Evolutionary conservation across 2,113 vertebrate species (phyloP).

Genomic region (Barnardius zonarius): DNA sequence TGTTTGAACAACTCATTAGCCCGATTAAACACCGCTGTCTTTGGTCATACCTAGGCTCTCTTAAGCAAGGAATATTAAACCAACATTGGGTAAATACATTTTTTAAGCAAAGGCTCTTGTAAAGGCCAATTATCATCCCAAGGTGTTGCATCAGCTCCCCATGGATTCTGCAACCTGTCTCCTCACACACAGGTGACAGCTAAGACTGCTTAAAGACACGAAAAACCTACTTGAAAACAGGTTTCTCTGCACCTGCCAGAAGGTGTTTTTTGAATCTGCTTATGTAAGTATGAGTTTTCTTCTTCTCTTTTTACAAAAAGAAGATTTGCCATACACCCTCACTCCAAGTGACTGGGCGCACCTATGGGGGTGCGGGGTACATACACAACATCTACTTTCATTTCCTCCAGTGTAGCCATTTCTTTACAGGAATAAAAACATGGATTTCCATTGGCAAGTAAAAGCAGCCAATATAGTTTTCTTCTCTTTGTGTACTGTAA

Average conservation of each 20-base stretch:
- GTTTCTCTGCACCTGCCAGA: background rate
- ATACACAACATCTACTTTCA: background rate
- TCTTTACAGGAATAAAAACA: background rate
- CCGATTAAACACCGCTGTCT: background rate
- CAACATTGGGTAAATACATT: background rate
- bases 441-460: background rate
- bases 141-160: background rate
- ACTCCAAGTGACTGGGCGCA: background rate
- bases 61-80: background rate
- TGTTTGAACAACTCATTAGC: background rate
- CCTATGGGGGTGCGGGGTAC: background rate
- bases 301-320: background rate
- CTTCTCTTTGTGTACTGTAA: background rate
- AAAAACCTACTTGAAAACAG: background rate
- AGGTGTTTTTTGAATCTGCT: background rate
- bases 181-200: background rate
- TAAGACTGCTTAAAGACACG: background rate
- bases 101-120: background rate
- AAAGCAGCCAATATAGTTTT: background rate
- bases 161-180: background rate
- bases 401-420: background rate
- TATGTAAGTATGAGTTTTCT: background rate
- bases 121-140: background rate
- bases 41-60: background rate
- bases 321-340: background rate